phyloP scores from a whole-genome alignment of 2,113 vertebrate genomes.

The Rhagologus leucostigma region DNA sequence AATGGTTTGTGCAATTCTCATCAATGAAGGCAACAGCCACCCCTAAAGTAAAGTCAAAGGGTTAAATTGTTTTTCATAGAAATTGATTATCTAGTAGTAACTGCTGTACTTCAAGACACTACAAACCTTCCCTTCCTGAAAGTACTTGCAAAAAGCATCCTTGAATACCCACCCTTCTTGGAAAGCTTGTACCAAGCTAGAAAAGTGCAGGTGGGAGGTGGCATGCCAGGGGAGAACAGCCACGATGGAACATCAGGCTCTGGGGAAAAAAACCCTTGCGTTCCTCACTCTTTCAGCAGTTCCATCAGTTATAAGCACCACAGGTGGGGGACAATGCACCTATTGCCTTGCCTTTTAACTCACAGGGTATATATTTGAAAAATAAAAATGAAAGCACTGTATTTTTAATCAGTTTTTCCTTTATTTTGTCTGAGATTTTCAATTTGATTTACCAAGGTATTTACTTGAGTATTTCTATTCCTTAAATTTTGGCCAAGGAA shows the following conservation, averaged over 20 bases:
- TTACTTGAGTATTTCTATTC: not conserved
- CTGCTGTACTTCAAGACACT: not conserved
- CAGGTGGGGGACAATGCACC: no score
- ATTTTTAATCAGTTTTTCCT: not conserved
- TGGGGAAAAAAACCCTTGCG: not conserved
- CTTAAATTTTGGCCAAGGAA: not conserved
- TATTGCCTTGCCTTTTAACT: not conserved
- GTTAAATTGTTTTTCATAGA: not conserved
- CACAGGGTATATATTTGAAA: not conserved
- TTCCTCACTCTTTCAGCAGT: not conserved
- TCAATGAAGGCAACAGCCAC: not conserved
- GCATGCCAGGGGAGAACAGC: not conserved
- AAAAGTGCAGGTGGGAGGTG: not conserved
- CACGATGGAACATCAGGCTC: fast-evolving
- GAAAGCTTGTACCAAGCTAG: not conserved
- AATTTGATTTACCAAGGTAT: not conserved
- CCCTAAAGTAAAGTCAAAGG: not conserved
- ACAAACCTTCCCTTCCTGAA: not conserved
- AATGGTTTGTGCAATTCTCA: not conserved
- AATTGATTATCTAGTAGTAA: not conserved
- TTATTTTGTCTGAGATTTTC: not conserved
- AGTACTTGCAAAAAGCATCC: not conserved
- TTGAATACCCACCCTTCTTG: not conserved
- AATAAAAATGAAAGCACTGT: not conserved
- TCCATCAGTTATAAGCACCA: not conserved